A percentile compares a stretch with the other conserved stretches of the same genome.
These are phyloP conservation scores for Flexamia atlantica DNA, from an alignment of 2,888 invertebrate genomes.

Conservation along the genomic window DNA sequence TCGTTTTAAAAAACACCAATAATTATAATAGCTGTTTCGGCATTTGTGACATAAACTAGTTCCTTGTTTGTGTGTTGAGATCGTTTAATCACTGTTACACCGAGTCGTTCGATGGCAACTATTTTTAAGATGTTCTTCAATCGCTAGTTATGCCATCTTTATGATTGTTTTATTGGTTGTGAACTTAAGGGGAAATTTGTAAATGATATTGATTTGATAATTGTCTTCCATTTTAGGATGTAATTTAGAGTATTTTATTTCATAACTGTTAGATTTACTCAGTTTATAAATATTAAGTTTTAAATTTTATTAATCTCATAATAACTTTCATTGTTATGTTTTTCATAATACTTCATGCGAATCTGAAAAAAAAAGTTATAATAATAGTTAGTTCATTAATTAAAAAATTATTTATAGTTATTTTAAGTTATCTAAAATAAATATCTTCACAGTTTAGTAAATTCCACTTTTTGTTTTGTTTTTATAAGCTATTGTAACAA, in stretches of 20 bases:
- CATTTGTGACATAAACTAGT: conserved; percentile 40
- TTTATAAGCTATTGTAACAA: no score
- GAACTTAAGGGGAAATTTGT: conserved; percentile 51
- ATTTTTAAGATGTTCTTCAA: conserved; percentile 34
- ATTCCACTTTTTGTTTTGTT: no score
- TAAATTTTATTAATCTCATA: background rate
- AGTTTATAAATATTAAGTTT: background rate
- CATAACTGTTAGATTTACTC: background rate
- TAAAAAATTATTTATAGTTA: no score
- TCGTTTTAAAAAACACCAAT: conserved; percentile 53
- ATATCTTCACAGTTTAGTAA: no score
- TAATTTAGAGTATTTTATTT: conserved; percentile 48
- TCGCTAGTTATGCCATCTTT: conserved; percentile 34
- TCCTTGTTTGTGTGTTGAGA: conserved; percentile 47
- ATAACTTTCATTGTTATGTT: background rate
- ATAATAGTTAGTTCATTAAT: no score
- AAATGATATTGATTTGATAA: conserved; percentile 27
- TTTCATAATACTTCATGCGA: no score
- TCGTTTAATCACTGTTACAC: conserved; percentile 43
- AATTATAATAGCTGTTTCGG: conserved; percentile 43
- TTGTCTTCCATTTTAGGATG: conserved; percentile 56
- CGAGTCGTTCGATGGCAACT: conserved; percentile 36
- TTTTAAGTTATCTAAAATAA: no score
- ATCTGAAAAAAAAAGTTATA: no score
- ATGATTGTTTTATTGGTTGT: conserved; percentile 26